Percentiles rank a stretch among this genome's conserved stretches.
These are phyloP conservation scores for Ips nitidus DNA, from an alignment of 1,140 invertebrate genomes.

Conservation along the genomic window DNA sequence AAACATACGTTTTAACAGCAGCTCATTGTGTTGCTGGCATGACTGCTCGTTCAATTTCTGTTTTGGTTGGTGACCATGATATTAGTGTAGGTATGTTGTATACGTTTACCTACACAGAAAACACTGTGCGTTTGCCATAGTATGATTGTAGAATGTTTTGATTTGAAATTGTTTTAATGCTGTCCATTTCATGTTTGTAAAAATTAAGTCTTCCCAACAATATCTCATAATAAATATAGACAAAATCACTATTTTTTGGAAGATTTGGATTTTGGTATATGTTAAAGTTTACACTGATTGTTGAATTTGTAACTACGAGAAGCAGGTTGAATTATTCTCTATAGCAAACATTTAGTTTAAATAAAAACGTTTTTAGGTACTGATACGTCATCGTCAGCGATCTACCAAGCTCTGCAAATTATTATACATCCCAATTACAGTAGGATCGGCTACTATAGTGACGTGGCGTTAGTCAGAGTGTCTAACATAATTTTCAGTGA, in stretches of 20 bases:
- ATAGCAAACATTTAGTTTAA: too few relatives aligned
- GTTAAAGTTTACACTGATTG: too few relatives aligned
- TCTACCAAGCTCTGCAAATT: slow-evolving; percentile 45
- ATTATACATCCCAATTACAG: slow-evolving; percentile 53
- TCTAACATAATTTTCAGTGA: slow-evolving; percentile 57
- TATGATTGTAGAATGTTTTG: too few relatives aligned
- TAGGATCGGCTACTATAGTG: slow-evolving; percentile 55
- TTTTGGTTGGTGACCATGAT: slow-evolving; percentile 57
- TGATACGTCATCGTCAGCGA: slow-evolving; percentile 50
- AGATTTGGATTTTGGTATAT: too few relatives aligned
- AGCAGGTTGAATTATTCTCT: too few relatives aligned
- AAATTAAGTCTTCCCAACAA: too few relatives aligned
- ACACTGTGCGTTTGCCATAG: neutral
- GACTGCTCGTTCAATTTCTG: slow-evolving; percentile 41
- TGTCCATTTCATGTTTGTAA: too few relatives aligned
- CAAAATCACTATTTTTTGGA: neutral
- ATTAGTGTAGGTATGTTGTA: slow-evolving; percentile 34
- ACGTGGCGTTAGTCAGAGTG: slow-evolving; percentile 64
- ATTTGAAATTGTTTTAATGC: too few relatives aligned
- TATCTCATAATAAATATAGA: too few relatives aligned
- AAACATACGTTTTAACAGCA: slow-evolving; percentile 65
- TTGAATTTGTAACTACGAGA: too few relatives aligned
- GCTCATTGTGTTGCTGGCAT: slow-evolving; percentile 62
- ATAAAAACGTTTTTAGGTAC: slow-evolving; percentile 36
- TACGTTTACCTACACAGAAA: slow-evolving; percentile 1